These are phyloP conservation scores for Sycophila sp. DNA, from an alignment of 1,140 invertebrate species.

Conservation along the genomic window DNA sequence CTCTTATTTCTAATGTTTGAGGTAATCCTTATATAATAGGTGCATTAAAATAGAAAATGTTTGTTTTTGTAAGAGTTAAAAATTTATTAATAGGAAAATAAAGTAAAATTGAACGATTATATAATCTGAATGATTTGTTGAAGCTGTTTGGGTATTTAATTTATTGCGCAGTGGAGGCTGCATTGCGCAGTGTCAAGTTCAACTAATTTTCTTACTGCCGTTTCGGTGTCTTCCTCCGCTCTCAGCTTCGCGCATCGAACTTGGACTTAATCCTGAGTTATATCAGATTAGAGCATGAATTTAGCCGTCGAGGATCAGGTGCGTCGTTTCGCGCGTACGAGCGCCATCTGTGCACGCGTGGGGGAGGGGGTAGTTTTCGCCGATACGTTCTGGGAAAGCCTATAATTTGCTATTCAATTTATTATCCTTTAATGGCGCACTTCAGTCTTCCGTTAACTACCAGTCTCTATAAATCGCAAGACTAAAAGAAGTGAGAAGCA, in stretches of 20 bases:
- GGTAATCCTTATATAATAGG: no score
- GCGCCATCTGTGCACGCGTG: background rate
- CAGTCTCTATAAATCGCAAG: background rate
- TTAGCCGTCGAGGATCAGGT: constrained; percentile 61
- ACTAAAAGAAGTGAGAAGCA: background rate
- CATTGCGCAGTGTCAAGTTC: background rate
- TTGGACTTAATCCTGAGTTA: constrained; percentile 63
- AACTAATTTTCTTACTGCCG: constrained; percentile 30
- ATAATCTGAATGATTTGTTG: no score
- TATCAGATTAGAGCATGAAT: constrained; percentile 63
- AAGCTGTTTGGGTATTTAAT: no score
- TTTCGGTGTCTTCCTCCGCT: constrained; percentile 14
- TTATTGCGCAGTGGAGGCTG: background rate
- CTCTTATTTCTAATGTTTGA: no score
- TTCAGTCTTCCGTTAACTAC: no score
- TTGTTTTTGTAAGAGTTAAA: no score
- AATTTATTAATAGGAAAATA: no score
- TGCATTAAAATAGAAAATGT: no score
- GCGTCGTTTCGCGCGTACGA: constrained; percentile 36
- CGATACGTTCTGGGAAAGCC: background rate
- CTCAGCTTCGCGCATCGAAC: constrained; percentile 48
- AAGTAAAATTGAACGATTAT: no score
- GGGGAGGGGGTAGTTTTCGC: no score
- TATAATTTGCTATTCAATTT: constrained; percentile 28
- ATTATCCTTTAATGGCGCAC: constrained; percentile 20